These are phyloP conservation scores for Meiosimyza decipiens DNA, from an alignment of 2,888 invertebrate species.

Conservation along the genomic window DNA sequence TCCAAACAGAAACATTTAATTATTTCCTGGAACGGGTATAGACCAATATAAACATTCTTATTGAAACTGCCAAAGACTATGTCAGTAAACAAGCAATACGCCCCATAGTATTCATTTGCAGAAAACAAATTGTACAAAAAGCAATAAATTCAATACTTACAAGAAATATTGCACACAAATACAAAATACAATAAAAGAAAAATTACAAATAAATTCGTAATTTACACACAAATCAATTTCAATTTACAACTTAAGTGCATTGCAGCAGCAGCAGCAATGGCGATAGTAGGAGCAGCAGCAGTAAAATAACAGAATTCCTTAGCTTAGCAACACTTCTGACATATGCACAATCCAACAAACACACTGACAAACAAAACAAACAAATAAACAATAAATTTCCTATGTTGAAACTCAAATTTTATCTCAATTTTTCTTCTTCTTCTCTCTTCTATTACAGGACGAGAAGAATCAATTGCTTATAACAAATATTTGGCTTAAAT, in stretches of 20 bases:
- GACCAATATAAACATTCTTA: no score
- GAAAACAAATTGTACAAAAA: no score
- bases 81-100: no score
- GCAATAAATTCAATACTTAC: no score
- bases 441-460: conserved; percentile 76
- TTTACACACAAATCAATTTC: conserved; percentile 15
- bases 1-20: no score
- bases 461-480: conserved; percentile 97
- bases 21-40: no score
- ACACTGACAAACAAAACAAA: neutral
- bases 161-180: no score
- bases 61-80: no score
- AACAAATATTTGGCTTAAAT: conserved; percentile 95
- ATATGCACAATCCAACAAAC: neutral
- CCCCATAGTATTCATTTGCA: no score
- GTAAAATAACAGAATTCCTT: conserved; percentile 9
- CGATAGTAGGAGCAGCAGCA: neutral
- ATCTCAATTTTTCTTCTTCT: neutral
- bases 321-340: neutral
- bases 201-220: neutral
- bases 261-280: neutral
- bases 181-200: no score
- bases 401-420: neutral
- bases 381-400: neutral
- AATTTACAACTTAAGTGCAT: neutral